phyloP scores from a whole-genome alignment of 2,888 invertebrate genomes.

The Creontiades dilutus region DNA sequence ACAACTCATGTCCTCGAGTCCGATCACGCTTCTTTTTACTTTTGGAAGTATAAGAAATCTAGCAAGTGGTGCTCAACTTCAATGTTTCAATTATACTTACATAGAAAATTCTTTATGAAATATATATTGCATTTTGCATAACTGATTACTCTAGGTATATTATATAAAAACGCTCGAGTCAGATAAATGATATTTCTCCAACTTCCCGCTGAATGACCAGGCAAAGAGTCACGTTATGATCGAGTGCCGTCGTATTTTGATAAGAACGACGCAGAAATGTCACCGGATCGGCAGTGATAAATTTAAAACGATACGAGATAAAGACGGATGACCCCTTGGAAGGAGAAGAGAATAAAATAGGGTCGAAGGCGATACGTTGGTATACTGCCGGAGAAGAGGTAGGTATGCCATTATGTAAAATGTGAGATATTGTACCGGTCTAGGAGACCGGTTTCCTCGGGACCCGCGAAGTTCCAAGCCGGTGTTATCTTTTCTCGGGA shows the following conservation, averaged over 20 bases:
- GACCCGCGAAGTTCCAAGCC: background rate
- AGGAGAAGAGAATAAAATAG: constrained; percentile 6
- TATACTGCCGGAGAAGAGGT: background rate
- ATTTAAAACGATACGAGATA: constrained; percentile 1
- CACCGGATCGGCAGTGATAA: background rate
- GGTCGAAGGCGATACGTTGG: constrained; percentile 2
- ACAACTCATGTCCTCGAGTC: too few relatives aligned
- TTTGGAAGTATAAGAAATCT: too few relatives aligned
- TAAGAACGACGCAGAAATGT: background rate
- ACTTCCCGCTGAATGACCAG: background rate
- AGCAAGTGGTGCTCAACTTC: too few relatives aligned
- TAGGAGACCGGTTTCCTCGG: background rate
- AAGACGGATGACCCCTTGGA: background rate
- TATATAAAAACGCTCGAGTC: too few relatives aligned
- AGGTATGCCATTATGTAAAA: constrained; percentile 12
- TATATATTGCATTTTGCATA: too few relatives aligned
- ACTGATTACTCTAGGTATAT: too few relatives aligned
- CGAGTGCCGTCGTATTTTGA: background rate
- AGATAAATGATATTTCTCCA: background rate
- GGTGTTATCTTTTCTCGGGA: constrained; percentile 15
- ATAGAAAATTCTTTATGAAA: too few relatives aligned
- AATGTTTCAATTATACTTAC: too few relatives aligned
- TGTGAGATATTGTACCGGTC: constrained; percentile 35
- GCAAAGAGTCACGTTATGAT: background rate
- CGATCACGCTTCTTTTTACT: too few relatives aligned